Percentiles rank a stretch among this genome's conserved stretches.
Evolutionary conservation across 2,797 vertebrate species (phyloP).

Genomic region (Chelonia mydas): DNA sequence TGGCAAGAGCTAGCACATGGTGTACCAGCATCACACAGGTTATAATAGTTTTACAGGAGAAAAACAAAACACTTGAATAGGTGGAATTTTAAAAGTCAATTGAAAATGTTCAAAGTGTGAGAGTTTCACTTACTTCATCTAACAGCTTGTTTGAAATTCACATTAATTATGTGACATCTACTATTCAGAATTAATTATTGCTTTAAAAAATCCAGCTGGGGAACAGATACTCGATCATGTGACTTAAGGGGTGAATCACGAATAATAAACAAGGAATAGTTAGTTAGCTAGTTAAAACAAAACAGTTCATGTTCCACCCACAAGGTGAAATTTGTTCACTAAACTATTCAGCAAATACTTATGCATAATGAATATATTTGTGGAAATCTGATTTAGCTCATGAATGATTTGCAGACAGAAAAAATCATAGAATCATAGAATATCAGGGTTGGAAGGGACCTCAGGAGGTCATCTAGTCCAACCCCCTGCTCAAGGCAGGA

Average conservation of each 20-base stretch:
- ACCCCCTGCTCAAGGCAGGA: too few relatives aligned
- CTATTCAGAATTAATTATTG: background rate
- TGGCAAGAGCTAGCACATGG: too few relatives aligned
- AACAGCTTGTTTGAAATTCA: background rate
- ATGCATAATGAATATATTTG: background rate
- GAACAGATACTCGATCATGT: background rate
- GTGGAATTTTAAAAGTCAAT: background rate
- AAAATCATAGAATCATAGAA: background rate
- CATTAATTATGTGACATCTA: background rate
- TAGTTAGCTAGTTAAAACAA: background rate
- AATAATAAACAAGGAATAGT: background rate
- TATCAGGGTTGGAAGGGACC: too few relatives aligned
- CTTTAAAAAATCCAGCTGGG: background rate
- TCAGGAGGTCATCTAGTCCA: too few relatives aligned
- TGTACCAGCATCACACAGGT: background rate
- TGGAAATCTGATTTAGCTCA: background rate
- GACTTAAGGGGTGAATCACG: background rate
- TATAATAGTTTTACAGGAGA: background rate
- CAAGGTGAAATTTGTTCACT: background rate
- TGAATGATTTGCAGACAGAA: background rate
- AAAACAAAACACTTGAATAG: background rate
- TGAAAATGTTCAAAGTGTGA: background rate
- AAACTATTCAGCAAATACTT: background rate
- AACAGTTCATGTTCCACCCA: background rate
- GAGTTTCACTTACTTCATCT: background rate